These are phyloP conservation scores for Manis pentadactyla DNA, from an alignment of 2,797 vertebrate species.

Conservation along the genomic window DNA sequence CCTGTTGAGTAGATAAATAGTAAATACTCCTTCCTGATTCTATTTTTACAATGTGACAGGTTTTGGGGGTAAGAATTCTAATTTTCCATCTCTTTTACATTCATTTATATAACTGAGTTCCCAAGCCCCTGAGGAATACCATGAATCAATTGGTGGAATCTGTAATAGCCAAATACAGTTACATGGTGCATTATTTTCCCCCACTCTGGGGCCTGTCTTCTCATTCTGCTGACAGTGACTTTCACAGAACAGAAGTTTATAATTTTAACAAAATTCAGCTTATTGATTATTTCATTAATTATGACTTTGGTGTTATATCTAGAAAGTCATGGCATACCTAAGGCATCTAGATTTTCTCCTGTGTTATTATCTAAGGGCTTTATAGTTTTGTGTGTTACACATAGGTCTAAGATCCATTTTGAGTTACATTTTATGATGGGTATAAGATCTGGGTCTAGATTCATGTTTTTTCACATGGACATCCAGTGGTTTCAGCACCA, in stretches of 20 bases:
- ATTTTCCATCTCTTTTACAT: conserved; percentile 37
- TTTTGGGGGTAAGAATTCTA: background rate
- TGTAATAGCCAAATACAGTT: background rate
- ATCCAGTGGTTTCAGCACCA: background rate
- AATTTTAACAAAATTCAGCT: no score
- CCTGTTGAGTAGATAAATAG: background rate
- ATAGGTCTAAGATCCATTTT: background rate
- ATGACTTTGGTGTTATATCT: no score
- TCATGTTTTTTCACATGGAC: background rate
- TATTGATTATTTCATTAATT: no score
- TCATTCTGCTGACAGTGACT: no score
- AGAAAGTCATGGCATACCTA: no score
- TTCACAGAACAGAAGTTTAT: no score
- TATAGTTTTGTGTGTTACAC: background rate
- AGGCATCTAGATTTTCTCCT: background rate
- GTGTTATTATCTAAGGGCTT: background rate
- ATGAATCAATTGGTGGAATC: conserved; percentile 25
- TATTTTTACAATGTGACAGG: conserved; percentile 20
- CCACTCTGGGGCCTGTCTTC: no score
- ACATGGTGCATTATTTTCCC: background rate
- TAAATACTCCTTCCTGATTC: background rate
- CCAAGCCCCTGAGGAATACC: background rate
- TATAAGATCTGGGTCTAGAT: background rate
- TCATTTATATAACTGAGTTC: background rate
- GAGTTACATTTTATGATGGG: background rate